Evolutionary conservation across 2,797 vertebrate genomes (phyloP).

Genomic region (Spinus pinus): DNA sequence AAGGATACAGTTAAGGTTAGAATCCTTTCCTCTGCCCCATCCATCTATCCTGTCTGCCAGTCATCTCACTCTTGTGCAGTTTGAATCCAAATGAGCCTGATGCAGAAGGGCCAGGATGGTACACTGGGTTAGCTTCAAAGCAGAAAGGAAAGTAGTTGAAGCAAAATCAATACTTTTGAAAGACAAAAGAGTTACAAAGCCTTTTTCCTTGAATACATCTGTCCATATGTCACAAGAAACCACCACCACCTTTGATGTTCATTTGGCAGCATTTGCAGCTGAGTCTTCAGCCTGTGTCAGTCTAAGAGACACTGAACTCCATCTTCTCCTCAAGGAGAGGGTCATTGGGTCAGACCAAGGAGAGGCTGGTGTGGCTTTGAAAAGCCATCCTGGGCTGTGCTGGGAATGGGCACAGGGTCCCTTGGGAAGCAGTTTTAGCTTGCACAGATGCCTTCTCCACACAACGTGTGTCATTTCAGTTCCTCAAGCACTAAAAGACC

Average conservation of each 20-base stretch:
- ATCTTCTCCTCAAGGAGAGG: neutral
- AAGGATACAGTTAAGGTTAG: slow-evolving; percentile 38
- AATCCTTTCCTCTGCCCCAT: neutral
- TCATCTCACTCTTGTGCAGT: neutral
- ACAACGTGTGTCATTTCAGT: neutral
- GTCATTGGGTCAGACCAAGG: neutral
- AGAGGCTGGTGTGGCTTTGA: neutral
- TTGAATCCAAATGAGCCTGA: slow-evolving; percentile 20
- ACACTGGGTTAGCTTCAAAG: neutral
- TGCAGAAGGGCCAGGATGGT: neutral
- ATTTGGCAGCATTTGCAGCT: neutral
- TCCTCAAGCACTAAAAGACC: neutral
- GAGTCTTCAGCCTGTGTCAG: neutral
- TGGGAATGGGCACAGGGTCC: neutral
- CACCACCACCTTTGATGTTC: neutral
- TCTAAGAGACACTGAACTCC: neutral
- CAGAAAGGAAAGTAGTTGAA: neutral
- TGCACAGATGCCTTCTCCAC: neutral
- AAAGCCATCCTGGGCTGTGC: neutral
- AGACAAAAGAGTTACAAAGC: slow-evolving; percentile 10
- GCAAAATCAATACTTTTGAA: slow-evolving; percentile 43
- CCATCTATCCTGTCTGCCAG: neutral
- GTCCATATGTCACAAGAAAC: neutral
- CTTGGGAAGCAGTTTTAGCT: neutral
- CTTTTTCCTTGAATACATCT: slow-evolving; percentile 20